Percentiles rank a stretch among this genome's conserved stretches.
Conservation (phyloP, 2,113 vertebrate species). For the Argyrosomus japonicus region DNA sequence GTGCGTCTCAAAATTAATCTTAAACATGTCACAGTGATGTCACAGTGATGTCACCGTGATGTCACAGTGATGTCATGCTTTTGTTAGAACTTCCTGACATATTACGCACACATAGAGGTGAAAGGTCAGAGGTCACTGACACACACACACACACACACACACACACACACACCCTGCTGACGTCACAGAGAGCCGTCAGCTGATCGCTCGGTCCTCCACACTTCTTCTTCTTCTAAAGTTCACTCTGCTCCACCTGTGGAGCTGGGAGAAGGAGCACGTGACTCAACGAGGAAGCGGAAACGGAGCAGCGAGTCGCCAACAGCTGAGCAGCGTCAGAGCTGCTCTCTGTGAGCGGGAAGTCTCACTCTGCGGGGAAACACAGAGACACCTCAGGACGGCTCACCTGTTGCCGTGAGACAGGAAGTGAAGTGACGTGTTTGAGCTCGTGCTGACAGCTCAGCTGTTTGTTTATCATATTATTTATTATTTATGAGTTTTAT, state of each 20-base stretch:
- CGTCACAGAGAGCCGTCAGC: background rate
- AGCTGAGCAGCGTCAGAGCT: slow-evolving; percentile 73
- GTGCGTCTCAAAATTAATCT: no score
- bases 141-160: background rate
- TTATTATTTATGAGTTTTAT: no score
- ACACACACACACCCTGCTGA: background rate
- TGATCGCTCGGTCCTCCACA: background rate
- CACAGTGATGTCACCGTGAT: no score
- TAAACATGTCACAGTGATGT: no score
- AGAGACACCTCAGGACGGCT: background rate
- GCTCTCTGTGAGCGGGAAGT: rapidly evolving
- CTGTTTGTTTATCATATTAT: no score
- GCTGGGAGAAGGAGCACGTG: slow-evolving; percentile 62
- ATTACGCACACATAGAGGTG: background rate
- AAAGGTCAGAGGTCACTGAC: slow-evolving; percentile 21
- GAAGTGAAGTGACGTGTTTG: no score
- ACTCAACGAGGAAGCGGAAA: slow-evolving; percentile 80
- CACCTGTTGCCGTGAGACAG: no score
- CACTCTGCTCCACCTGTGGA: slow-evolving; percentile 69
- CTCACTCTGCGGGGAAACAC: background rate
- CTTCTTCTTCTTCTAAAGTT: slow-evolving; percentile 40
- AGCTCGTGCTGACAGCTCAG: no score
- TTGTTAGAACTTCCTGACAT: no score
- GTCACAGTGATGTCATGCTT: no score
- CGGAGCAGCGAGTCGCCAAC: slow-evolving; percentile 57